These are phyloP conservation scores for Zenarchopterus dispar DNA, from an alignment of 2,797 vertebrate genomes.

Conservation along the genomic window DNA sequence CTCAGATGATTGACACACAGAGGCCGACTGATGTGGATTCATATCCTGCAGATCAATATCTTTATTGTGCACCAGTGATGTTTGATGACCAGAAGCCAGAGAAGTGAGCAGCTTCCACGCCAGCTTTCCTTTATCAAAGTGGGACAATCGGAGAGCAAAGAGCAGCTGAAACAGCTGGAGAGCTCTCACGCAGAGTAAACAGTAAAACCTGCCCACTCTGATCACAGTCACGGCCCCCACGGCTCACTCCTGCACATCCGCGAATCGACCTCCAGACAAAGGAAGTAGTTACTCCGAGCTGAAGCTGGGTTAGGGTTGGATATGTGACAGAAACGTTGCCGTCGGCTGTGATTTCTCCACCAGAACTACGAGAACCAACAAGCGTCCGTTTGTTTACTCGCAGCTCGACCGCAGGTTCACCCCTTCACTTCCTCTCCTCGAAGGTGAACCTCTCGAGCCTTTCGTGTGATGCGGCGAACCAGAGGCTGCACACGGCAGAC, in stretches of 20 bases:
- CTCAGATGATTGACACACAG: too few relatives aligned
- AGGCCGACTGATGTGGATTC: too few relatives aligned
- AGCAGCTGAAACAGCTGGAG: constrained; percentile 45
- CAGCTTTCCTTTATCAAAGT: constrained; percentile 3
- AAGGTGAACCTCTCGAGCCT: constrained; percentile 37
- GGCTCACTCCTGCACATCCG: neutral
- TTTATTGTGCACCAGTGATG: neutral
- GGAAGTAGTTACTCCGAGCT: neutral
- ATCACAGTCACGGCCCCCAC: neutral
- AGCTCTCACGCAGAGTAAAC: constrained; percentile 24
- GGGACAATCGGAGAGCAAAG: constrained; percentile 28
- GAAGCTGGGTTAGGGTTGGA: too few relatives aligned
- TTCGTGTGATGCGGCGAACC: constrained; percentile 24
- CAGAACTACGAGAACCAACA: constrained; percentile 12
- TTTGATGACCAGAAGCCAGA: constrained; percentile 1
- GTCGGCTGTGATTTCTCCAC: constrained; percentile 7
- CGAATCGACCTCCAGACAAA: neutral
- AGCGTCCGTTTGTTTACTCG: constrained; percentile 17
- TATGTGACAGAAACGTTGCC: neutral
- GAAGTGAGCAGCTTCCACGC: neutral
- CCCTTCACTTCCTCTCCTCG: constrained; percentile 17
- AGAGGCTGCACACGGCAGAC: constrained; percentile 1
- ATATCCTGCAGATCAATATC: too few relatives aligned
- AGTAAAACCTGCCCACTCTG: neutral
- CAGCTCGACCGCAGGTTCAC: constrained; percentile 29